phyloP scores from a whole-genome alignment of 2,797 vertebrate genomes.

The Schizopygopsis malacanthus region DNA sequence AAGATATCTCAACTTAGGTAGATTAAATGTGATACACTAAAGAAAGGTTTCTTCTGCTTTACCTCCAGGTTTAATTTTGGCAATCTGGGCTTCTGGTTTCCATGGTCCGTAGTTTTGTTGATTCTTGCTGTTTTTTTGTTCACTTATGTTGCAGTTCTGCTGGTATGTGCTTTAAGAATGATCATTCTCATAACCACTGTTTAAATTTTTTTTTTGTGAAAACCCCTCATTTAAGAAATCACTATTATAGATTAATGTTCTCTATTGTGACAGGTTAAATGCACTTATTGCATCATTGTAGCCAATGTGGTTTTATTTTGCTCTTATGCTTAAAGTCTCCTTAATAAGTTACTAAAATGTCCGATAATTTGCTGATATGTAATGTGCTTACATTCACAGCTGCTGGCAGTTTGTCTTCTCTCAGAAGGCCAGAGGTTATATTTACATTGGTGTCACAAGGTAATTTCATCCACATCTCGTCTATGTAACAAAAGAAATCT shows the following conservation, averaged over 20 bases:
- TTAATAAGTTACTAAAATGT: not conserved
- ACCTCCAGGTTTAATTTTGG: constrained; percentile 83
- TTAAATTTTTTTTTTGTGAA: not conserved
- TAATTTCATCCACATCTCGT: constrained; percentile 59
- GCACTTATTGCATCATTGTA: not conserved
- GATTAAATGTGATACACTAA: not conserved
- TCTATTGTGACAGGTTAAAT: not conserved
- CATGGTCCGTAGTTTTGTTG: constrained; percentile 86
- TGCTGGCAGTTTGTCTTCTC: constrained; percentile 85
- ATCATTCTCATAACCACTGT: not conserved
- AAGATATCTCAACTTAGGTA: not conserved
- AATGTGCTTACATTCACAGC: constrained; percentile 69
- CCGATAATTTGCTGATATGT: not conserved
- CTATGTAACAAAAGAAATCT: not conserved
- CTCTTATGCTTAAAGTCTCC: not conserved
- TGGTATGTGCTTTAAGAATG: constrained; percentile 72
- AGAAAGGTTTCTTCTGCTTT: constrained; percentile 10
- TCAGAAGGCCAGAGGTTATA: constrained; percentile 85
- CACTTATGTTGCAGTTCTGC: constrained; percentile 78
- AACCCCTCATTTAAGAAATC: not conserved
- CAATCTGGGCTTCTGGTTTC: constrained; percentile 86
- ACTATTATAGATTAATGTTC: not conserved
- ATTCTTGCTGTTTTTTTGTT: constrained; percentile 77
- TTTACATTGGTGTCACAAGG: constrained; percentile 90
- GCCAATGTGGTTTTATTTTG: not conserved